These are phyloP conservation scores for Trachelus stipa DNA, from an alignment of 2,888 invertebrate species.

Conservation along the genomic window DNA sequence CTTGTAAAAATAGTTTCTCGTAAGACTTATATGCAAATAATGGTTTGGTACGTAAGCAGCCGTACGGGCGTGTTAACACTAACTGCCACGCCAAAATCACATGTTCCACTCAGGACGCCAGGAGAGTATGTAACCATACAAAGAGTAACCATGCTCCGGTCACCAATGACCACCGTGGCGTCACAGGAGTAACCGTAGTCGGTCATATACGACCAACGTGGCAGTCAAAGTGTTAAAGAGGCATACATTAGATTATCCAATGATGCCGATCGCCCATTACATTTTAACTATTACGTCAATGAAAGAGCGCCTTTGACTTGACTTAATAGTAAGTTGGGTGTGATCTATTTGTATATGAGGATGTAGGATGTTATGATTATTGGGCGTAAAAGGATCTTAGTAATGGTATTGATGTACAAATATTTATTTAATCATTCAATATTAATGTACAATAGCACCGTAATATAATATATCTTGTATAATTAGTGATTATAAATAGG, in stretches of 20 bases:
- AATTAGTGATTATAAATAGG: constrained; percentile 5
- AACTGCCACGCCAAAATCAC: too few species aligned
- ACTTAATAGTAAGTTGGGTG: background rate
- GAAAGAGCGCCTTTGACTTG: background rate
- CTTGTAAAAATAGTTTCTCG: background rate
- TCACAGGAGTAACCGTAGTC: too few species aligned
- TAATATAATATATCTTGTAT: background rate
- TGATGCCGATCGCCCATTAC: background rate
- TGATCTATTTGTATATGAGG: background rate
- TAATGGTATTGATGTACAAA: constrained; percentile 12
- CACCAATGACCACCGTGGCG: too few species aligned
- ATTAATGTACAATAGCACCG: constrained; percentile 12
- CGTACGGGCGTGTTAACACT: background rate
- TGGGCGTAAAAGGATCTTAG: background rate
- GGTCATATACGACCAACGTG: too few species aligned
- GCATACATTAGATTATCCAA: background rate
- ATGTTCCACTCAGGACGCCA: too few species aligned
- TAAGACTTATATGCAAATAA: background rate
- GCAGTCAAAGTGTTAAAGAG: background rate
- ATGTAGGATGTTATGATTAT: too few species aligned
- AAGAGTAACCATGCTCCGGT: too few species aligned
- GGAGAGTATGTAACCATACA: too few species aligned
- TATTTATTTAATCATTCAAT: constrained; percentile 21
- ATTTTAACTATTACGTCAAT: background rate
- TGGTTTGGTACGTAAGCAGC: background rate